phyloP scores from a whole-genome alignment of 2,797 vertebrate species.

The Salmo trutta region DNA sequence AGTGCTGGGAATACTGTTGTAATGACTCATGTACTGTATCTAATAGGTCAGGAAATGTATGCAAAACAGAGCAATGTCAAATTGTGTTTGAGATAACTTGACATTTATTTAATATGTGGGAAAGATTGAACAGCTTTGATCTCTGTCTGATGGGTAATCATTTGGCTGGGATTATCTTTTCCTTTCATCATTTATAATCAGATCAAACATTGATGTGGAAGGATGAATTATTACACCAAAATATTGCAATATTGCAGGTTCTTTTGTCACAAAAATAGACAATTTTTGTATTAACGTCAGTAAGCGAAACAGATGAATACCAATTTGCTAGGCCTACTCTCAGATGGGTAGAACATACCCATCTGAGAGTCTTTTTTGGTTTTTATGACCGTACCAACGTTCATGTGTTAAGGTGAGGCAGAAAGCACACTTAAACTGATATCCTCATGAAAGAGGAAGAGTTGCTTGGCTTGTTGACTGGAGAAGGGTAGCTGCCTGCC shows the following conservation, averaged over 20 bases:
- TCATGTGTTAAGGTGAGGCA: constrained; percentile 3
- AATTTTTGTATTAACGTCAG: neutral
- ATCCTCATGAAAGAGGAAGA: neutral
- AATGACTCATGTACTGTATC: neutral
- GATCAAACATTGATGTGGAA: neutral
- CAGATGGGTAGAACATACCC: neutral
- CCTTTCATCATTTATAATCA: neutral
- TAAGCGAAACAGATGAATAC: neutral
- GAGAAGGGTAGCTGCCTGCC: neutral
- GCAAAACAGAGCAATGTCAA: neutral
- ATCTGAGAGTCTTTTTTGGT: neutral
- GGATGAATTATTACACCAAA: neutral
- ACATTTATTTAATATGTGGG: neutral
- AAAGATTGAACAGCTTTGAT: constrained; percentile 1
- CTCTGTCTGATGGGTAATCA: neutral
- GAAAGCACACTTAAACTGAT: neutral
- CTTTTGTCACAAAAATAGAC: neutral
- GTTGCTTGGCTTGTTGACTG: constrained; percentile 8
- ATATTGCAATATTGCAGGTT: neutral
- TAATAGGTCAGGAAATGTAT: neutral
- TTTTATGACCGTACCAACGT: neutral
- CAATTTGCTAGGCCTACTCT: neutral
- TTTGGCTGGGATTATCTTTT: neutral
- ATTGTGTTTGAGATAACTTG: neutral
- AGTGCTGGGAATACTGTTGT: neutral